Evolutionary conservation across 1,140 invertebrate genomes (phyloP), one percentile per base, ranked within the genome.

Genomic region (Bombus vancouverensis): DNA sequence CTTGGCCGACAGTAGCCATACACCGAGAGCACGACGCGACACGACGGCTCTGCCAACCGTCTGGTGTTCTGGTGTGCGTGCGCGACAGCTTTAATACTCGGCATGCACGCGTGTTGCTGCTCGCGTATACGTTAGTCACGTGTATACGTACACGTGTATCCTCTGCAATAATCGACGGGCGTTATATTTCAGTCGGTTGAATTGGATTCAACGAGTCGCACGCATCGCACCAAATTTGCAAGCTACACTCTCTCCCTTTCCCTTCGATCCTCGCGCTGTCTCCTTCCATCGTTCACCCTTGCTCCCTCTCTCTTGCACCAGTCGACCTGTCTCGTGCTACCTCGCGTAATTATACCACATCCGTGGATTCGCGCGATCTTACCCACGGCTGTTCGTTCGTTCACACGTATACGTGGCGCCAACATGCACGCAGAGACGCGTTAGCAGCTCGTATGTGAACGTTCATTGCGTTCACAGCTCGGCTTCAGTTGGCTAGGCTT

Each of bases 141-240:
- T 18, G 8, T 37, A 5, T 15, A 66, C 15, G n/a, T 34, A 18
- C 28, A 22, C 47, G n/a, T 22, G 39, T 18, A 25, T 22, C 44
- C 13, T 15, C n/a, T 39, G 81, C 57, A 90, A 91, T 90, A 91
- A 90, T 90, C 84, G 89, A 83, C 83, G 86, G 47, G 89, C 68
- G 84, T 91, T 90, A 91, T 87, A 88, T 90, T 90, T 90, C 87
- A 90, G 82, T 73, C 74, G 84, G 83, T 81, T 88, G 83, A 90
- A 91, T 91, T 90, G 89, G 89, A 90, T 88, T 90, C 87, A 90
- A 91, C 89, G 89, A 91, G 87, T 91, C 74, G 81, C 77, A 76
- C 76, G 84, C 87, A 85, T 79, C 79, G 76, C 78, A 66, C 83
- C 84, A 85, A 90, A 91, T 91, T 90, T 90, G 81, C 89, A 82